Conservation (phyloP, 2,113 vertebrate genomes). For the Scytalopus superciliaris region DNA sequence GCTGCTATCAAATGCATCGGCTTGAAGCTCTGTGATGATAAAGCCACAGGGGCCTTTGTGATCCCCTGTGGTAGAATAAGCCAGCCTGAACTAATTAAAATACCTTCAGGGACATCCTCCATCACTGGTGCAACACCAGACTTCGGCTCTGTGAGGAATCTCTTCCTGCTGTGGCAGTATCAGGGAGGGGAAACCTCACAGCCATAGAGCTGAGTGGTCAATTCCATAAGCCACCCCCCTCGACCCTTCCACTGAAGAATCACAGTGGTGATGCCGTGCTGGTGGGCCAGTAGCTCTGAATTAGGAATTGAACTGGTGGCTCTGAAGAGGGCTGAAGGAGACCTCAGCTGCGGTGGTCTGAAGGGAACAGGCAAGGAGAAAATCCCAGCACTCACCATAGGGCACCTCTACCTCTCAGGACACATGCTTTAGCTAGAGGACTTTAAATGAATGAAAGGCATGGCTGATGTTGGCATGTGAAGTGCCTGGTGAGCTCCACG, state of each 20-base stretch:
- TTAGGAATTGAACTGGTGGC: neutral
- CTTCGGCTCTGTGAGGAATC: neutral
- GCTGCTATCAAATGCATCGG: neutral
- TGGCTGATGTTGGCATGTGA: fast-evolving
- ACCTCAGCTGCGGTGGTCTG: neutral
- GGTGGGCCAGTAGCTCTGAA: neutral
- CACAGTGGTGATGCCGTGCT: fast-evolving
- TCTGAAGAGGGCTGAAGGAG: neutral
- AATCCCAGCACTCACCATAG: fast-evolving
- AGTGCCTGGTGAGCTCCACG: too few relatives aligned
- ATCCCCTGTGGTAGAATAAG: neutral
- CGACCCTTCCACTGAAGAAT: fast-evolving
- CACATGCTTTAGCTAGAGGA: fast-evolving
- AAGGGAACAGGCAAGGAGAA: neutral
- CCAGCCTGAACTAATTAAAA: neutral
- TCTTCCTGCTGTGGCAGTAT: fast-evolving
- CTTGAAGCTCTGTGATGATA: neutral
- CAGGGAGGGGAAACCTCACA: neutral
- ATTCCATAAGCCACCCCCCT: neutral
- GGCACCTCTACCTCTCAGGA: neutral
- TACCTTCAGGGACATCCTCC: neutral
- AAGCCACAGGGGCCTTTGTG: neutral
- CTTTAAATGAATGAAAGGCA: neutral
- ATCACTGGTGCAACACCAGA: fast-evolving
- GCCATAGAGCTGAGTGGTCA: neutral